Evolutionary conservation across 1,140 invertebrate species (phyloP), one percentile per base, ranked within the genome.

Genomic region (Heliconius nattereri): DNA sequence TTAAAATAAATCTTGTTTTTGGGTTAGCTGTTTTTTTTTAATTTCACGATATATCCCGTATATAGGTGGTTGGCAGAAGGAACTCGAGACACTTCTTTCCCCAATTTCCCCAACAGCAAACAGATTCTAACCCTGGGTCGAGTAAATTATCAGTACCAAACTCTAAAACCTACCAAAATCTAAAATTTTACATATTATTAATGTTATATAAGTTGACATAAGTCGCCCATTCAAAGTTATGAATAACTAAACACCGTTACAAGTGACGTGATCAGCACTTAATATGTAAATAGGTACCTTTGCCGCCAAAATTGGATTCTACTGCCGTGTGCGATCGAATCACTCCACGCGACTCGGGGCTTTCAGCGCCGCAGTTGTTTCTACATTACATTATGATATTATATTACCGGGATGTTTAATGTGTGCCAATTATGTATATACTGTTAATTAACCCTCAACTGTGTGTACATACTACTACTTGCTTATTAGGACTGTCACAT

Each of bases 241-340:
- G 74, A 76, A 76, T 76, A 76, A 76, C 74, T 76, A 66, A 76
- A 76, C 57, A 76, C 32, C 57, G 74, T 74, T 29, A 74, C 73
- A 52, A 54, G 73, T 66, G 52, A 54, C 54, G 74, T 66, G 54
- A 76, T 60, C 54, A 66, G 23, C 74, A 76, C 57, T 76, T 76
- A 54, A 29, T 70, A 66, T 76, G 74, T 66, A 54, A 60, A 66
- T 76, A 66, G 26, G 23, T 45, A 76, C 20, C 74, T 76, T 76
- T 76, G 26, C 52, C n/a, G 7, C 32, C 23, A n/a, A 76, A 76
- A 76, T 76, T 76, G 57, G 74, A 70, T 66, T 75, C 26, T 29
- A 66, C 60, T 66, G 60, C 60, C 60, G 60, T 66, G 11, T 29
- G 9, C 26, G 60, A 66, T 29, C 60, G 23, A 66, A 19, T 66